Conservation (phyloP, 2,888 invertebrate species). For the Nudaria mundana region DNA sequence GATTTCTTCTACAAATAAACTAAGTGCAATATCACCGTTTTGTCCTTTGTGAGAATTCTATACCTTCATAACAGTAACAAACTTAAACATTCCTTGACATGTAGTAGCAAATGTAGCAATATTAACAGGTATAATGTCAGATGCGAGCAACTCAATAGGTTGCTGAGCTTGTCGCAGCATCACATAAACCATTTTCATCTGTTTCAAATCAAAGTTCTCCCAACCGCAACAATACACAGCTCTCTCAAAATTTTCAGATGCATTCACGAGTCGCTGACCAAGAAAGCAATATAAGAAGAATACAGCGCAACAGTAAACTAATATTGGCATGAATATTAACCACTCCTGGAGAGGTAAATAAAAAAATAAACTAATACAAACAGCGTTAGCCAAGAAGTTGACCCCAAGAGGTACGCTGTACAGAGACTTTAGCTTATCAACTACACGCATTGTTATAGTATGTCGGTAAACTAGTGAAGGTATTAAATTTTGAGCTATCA, state of each 20-base stretch:
- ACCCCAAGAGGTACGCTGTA: constrained; percentile 63
- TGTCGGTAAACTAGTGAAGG: constrained; percentile 49
- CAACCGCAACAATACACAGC: constrained; percentile 67
- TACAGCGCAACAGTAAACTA: constrained; percentile 54
- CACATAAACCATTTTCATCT: constrained; percentile 49
- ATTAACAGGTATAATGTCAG: constrained; percentile 65
- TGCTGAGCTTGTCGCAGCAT: constrained; percentile 60
- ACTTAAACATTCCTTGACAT: constrained; percentile 61
- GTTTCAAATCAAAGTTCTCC: constrained; percentile 58
- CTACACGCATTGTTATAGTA: constrained; percentile 40
- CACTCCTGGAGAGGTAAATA: constrained; percentile 52
- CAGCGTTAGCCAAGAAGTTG: constrained; percentile 57
- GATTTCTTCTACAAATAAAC: not conserved
- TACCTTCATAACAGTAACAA: constrained; percentile 63
- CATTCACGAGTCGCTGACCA: constrained; percentile 58
- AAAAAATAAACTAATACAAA: constrained; percentile 58
- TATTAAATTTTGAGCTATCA: constrained; percentile 39
- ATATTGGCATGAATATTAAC: constrained; percentile 52
- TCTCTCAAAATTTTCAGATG: constrained; percentile 55
- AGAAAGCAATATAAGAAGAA: constrained; percentile 67
- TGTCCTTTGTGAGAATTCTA: no score
- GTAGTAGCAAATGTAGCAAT: constrained; percentile 66
- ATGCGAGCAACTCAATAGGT: constrained; percentile 56
- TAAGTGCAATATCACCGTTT: not conserved
- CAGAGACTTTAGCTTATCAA: constrained; percentile 46